Base-by-base conservation (phyloP, 2,888 invertebrate species). In the Chrysodeixis includens region DNA sequence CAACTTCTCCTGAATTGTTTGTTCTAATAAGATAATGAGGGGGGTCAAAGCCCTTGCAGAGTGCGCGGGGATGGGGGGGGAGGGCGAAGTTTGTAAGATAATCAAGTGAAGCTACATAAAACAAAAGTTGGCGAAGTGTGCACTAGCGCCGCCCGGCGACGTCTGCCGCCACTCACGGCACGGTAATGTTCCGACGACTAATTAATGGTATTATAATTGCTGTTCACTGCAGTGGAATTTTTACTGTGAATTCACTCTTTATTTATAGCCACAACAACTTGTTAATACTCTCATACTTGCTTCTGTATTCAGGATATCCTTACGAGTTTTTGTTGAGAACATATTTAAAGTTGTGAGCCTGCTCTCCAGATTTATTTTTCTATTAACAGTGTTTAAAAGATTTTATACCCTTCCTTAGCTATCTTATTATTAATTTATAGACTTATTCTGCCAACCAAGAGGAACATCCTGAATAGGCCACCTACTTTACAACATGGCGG, bases 71-170 rank as follows among this genome's bases (percentile, higher is more conserved):
- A 22, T n/a, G n/a, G 16, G n/a, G 56, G 9, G 32, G 16, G 10
- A 12, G 12, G n/a, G 35, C 16, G 7, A 8, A 10, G 1, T 8
- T 14, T 16, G 22, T 14, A 30, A 66, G 40, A 44, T 78, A 71
- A 81, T 67, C 66, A 72, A 78, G 54, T 58, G 75, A 78, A 75
- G 64, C 66, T 71, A 8, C n/a, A 32, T 56, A 60, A 78, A 64
- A 56, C 53, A 30, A 30, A 66, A 70, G 53, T 72, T 52, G 16
- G 46, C 51, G 54, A 64, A 56, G 12, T 14, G 55, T 14, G 14
- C 18, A 67, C 57, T 56, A 56, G 54, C 18, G 12, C 30, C 30
- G 30, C 18, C 14, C 22, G 32, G 8, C 26, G 14, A 8, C 55
- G 32, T 26, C 12, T n/a, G 12, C 16, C n/a, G 1, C 14, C 7